Evolutionary conservation across 2,797 vertebrate species (phyloP).

Genomic region (Falco berigora): DNA sequence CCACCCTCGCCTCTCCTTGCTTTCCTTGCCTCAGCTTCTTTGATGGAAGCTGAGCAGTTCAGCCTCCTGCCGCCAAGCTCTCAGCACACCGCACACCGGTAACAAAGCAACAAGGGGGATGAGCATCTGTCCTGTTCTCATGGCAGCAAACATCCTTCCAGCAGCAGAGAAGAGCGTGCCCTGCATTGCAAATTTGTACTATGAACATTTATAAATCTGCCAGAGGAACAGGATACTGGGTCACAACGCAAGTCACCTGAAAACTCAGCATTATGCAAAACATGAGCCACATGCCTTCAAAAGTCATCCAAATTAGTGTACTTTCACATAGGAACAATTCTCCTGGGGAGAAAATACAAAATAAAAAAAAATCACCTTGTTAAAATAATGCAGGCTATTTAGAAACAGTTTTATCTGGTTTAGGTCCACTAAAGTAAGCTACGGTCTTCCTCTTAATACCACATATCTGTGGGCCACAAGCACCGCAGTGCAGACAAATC

Average conservation of each 20-base stretch:
- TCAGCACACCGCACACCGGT: not conserved
- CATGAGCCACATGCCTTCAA: not conserved
- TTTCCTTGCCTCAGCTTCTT: not conserved
- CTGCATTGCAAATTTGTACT: not conserved
- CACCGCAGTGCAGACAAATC: not conserved
- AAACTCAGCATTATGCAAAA: slow-evolving; percentile 67
- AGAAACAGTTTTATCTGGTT: not conserved
- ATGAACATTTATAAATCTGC: not conserved
- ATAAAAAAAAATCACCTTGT: not conserved
- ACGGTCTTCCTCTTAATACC: not conserved
- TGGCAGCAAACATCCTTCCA: not conserved
- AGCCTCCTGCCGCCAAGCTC: not conserved
- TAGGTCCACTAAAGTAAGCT: not conserved
- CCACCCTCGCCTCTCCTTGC: not conserved
- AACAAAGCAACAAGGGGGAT: not conserved
- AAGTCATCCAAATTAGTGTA: slow-evolving; percentile 44
- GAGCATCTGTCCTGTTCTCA: not conserved
- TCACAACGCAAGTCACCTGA: slow-evolving; percentile 59
- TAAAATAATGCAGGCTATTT: slow-evolving; percentile 13
- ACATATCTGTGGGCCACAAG: not conserved
- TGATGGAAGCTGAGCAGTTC: not conserved
- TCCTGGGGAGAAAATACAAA: not conserved
- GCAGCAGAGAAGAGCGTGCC: not conserved
- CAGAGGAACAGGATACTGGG: slow-evolving; percentile 11
- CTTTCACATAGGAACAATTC: slow-evolving; percentile 8